Evolutionary conservation across 2,797 vertebrate genomes (phyloP).

Genomic region (Pteropus rufus): DNA sequence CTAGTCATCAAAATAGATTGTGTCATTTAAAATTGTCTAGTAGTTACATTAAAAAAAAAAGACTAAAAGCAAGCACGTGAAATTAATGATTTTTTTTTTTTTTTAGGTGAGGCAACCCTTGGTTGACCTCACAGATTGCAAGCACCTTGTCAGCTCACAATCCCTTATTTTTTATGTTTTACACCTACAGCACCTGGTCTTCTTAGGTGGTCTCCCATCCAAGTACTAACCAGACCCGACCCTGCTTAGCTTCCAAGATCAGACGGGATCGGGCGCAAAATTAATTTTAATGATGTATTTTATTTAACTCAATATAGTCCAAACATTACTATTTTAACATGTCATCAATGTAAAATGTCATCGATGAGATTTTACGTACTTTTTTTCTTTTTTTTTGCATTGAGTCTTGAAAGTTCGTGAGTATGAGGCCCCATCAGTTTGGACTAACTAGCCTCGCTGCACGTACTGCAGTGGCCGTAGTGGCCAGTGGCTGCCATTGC

Average conservation of each 20-base stretch:
- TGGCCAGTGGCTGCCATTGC: not conserved
- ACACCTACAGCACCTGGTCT: no score
- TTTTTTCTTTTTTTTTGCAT: not conserved
- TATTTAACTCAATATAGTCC: not conserved
- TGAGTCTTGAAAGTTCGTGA: not conserved
- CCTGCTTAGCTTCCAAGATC: no score
- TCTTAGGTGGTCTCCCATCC: no score
- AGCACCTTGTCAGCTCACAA: no score
- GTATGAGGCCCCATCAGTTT: fast-evolving
- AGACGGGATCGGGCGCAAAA: not conserved
- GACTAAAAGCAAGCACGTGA: not conserved
- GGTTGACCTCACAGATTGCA: no score
- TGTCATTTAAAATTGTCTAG: not conserved
- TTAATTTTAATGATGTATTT: not conserved
- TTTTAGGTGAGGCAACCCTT: no score
- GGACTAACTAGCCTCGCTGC: not conserved
- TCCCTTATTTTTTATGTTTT: no score
- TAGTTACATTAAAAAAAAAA: not conserved
- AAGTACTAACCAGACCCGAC: no score
- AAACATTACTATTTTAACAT: not conserved
- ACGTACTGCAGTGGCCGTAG: not conserved
- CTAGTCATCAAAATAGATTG: no score
- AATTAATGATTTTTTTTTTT: not conserved
- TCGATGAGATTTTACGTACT: not conserved
- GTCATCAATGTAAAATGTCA: not conserved